Evolutionary conservation across 2,113 vertebrate species (phyloP).

Genomic region (pig (Sus scrofa)): DNA sequence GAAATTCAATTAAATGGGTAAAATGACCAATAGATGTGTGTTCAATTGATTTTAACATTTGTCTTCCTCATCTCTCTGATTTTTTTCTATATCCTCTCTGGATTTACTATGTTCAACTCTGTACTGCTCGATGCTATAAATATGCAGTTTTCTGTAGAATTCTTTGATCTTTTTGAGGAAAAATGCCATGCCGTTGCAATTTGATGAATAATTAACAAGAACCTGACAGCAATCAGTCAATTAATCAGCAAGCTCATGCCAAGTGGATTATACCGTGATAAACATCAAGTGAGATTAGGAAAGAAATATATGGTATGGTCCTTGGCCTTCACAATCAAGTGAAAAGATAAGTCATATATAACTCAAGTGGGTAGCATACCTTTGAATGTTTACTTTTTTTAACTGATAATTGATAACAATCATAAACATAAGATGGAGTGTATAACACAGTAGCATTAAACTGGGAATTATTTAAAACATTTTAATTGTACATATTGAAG

Average conservation of each 20-base stretch:
- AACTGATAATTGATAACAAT: not conserved
- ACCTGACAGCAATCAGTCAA: slow-evolving; percentile 56
- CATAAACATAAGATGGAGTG: not conserved
- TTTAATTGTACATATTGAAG: slow-evolving; percentile 13
- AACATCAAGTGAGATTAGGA: not conserved
- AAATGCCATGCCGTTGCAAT: not conserved
- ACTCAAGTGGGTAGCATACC: not conserved
- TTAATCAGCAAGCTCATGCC: slow-evolving; percentile 31
- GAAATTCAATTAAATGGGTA: slow-evolving; percentile 27
- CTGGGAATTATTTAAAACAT: slow-evolving; percentile 5
- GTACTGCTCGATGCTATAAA: not conserved
- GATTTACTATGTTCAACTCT: not conserved
- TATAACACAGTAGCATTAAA: not conserved
- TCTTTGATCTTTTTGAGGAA: slow-evolving; percentile 49
- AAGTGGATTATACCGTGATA: slow-evolving; percentile 19
- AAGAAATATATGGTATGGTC: not conserved
- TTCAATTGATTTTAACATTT: slow-evolving; percentile 46
- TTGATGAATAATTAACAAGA: slow-evolving; percentile 60
- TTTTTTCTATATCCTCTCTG: not conserved
- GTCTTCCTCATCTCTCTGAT: not conserved
- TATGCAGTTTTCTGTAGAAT: not conserved
- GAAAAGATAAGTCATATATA: not conserved
- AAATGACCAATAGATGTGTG: not conserved
- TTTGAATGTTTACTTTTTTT: not conserved
- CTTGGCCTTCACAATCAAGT: not conserved